Evolutionary conservation across 2,113 vertebrate genomes (phyloP).

Genomic region (Anolis carolinensis): DNA sequence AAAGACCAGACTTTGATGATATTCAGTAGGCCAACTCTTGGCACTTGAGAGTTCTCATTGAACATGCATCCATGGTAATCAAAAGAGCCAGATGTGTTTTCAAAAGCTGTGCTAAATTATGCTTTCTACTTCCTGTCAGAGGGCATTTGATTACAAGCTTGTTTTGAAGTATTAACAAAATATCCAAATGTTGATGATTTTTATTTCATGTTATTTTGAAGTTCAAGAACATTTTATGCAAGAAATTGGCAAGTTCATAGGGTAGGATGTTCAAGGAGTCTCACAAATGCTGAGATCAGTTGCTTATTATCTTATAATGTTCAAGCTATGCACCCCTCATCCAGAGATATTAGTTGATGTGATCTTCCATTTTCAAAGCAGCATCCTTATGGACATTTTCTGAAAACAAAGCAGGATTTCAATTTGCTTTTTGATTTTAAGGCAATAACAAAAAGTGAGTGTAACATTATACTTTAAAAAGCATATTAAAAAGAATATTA

Average conservation of each 20-base stretch:
- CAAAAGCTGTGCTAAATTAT: conserved; percentile 18
- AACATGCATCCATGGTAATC: background rate
- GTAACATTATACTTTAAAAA: conserved; percentile 5
- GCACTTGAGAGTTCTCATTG: background rate
- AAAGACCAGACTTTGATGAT: background rate
- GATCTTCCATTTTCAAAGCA: conserved; percentile 26
- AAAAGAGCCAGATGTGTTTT: conserved; percentile 27
- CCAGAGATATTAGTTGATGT: conserved; percentile 19
- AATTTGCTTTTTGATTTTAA: background rate
- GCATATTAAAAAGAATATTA: conserved; percentile 5
- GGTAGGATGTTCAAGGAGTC: conserved; percentile 37
- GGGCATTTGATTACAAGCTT: conserved; percentile 29
- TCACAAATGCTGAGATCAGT: conserved; percentile 20
- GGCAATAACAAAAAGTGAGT: conserved; percentile 1
- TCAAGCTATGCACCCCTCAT: conserved; percentile 38
- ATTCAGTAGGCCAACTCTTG: background rate
- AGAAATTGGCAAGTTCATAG: conserved; percentile 40
- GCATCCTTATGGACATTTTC: background rate
- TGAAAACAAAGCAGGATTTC: background rate
- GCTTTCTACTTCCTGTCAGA: conserved; percentile 7
- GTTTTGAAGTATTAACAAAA: background rate
- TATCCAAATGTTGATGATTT: conserved; percentile 10
- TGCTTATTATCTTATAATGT: conserved; percentile 49
- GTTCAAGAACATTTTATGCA: conserved; percentile 28
- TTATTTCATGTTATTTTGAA: conserved; percentile 31